Evolutionary conservation across 2,113 vertebrate genomes (phyloP).

Genomic region (Burhinus oedicnemus): DNA sequence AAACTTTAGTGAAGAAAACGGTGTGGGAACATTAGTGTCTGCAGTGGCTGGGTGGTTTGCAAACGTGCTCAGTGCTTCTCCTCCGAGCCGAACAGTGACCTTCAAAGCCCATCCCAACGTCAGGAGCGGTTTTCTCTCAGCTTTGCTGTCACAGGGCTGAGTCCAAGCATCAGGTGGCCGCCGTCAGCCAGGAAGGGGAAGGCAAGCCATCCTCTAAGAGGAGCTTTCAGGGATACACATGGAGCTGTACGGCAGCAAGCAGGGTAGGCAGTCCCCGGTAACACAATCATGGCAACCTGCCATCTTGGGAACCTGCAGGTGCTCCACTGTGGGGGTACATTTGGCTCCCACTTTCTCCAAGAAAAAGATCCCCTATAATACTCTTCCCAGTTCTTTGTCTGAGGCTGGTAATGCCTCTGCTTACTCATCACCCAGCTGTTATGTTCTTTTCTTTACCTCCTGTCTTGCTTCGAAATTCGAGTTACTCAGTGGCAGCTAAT

Average conservation of each 20-base stretch:
- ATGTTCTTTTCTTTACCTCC: background rate
- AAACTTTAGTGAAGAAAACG: background rate
- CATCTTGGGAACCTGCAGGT: background rate
- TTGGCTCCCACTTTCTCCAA: background rate
- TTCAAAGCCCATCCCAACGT: background rate
- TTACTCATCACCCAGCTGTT: background rate
- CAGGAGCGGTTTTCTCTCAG: background rate
- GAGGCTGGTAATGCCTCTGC: background rate
- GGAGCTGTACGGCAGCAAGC: background rate
- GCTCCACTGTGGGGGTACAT: background rate
- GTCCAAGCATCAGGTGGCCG: background rate
- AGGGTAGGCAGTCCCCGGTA: background rate
- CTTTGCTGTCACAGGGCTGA: background rate
- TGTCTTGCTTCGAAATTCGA: background rate
- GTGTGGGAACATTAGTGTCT: background rate
- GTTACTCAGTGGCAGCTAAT: background rate
- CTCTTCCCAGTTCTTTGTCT: background rate
- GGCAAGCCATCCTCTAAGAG: background rate
- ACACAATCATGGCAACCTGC: background rate
- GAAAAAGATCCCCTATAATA: background rate
- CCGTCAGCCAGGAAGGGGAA: background rate
- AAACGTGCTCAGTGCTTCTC: background rate
- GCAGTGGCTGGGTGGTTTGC: background rate
- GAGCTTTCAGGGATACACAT: background rate
- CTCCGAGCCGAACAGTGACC: background rate